Evolutionary conservation across 2,888 invertebrate genomes (phyloP), one percentile per base, ranked within the genome.

Genomic region (Laspeyria flexula): DNA sequence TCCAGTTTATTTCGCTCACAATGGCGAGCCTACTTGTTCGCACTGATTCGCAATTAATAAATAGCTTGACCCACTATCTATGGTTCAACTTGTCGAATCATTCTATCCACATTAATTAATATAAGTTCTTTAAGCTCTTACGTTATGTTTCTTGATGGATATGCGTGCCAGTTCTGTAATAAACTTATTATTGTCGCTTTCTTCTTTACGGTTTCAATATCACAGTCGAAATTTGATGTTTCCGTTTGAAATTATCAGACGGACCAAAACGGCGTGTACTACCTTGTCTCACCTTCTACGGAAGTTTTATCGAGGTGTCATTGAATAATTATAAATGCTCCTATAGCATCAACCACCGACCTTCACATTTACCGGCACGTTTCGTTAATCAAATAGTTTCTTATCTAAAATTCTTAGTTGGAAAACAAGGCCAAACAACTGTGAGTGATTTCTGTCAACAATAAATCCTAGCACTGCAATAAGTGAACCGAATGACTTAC

Each of bases 21-120:
- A 90, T 88, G 80, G 81, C 75, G 78, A 78, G 73, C 73, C 83
- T 79, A 88, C 85, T 89, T 82, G 86, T 82, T 80, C 81, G 79
- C 79, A 82, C 77, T 79, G 83, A 87, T 88, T 88, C 80, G 88
- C 90, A 88, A 90, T 90, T 88, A 90, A 88, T 87, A 85, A 84
- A 82, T 66, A 73, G 74, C 75, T 70, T 87, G 90, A 90, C 90
- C 90, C 75, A 90, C 86, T 83, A 84, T 81, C 77, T 70, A 67
- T 66, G 70, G 73, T 69, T 65, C 73, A 79, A 83, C 77, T 66
- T 83, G 86, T 82, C 83, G 81, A 88, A 79, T 89, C 87, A 88
- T 83, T 72, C 74, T 65, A 73, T 67, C 75, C 63, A 60, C 70
- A 75, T 82, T 87, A 86, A 90, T 90, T 90, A 88, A 83, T 86